Base-by-base conservation (phyloP, 2,888 invertebrate genomes). In the Nomada fabriciana region DNA sequence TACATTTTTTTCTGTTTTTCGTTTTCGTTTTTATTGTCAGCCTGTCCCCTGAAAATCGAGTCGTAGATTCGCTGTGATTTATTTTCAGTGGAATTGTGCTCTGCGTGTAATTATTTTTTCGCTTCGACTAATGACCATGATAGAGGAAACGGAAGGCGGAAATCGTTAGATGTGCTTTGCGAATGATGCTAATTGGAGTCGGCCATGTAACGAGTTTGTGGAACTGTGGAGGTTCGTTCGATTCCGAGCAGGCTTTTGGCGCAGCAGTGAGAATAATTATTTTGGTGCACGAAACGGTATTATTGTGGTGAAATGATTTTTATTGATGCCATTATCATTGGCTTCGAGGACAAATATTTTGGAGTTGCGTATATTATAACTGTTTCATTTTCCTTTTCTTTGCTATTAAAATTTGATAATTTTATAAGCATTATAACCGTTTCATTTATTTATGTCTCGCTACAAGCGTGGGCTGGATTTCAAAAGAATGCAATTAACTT, bases 31-130 rank as follows among this genome's bases (percentile, higher is more conserved):
- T 36, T 36, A 36, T 36, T 5, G 9, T 36, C 36, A 7, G 36
- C 7, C 7, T 55, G 52, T 18, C 23, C 50, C 23, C 50, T 60
- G 67, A 64, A 59, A 65, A 60, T 42, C 23, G 67, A 50, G 36
- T 10, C 50, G 74, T 50, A 61, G 13, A 36, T 65, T 43, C 59
- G 52, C 61, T 61, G 5, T 47, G 53, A 72, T 76, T 52, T 36
- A 53, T 53, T 53, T 59, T 42, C 50, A 59, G 64, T 57, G 64
- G 64, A 57, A 70, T 53, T 70, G 20, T 57, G 11, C 10, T 55
- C 43, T 36, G 25, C 43, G 61, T 11, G 18, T 18, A 10, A 76
- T 70, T 70, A 55, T 61, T 63, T 63, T 15, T 64, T 43, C n/a
- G 43, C 15, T 23, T n/a, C 18, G 20, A 9, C 42, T 55, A 23